phyloP scores from a whole-genome alignment of 2,888 invertebrate genomes.

The Lepidocyrtoides sp. region DNA sequence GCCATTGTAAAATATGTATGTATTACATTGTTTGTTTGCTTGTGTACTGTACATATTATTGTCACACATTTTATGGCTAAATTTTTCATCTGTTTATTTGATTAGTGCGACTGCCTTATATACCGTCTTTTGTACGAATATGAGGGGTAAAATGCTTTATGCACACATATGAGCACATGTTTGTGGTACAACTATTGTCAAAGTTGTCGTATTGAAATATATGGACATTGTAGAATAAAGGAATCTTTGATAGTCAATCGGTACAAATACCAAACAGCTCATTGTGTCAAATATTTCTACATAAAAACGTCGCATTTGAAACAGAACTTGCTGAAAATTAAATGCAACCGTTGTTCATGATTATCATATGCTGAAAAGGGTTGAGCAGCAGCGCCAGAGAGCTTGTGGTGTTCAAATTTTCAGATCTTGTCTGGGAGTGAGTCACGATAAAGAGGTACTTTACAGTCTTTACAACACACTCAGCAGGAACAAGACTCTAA shows the following conservation, averaged over 20 bases:
- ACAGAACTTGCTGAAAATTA: neutral
- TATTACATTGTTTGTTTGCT: neutral
- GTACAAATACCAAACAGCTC: constrained; percentile 49
- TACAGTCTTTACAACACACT: constrained; percentile 64
- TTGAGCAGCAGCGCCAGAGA: neutral
- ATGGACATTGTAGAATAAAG: neutral
- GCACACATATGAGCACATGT: neutral
- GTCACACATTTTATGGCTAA: constrained; percentile 38
- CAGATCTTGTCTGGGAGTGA: constrained; percentile 58
- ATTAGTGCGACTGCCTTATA: neutral
- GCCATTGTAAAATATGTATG: neutral
- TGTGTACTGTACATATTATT: neutral
- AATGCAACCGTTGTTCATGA: neutral
- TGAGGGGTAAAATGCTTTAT: neutral
- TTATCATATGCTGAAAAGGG: neutral
- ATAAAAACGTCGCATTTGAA: neutral
- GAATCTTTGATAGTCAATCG: constrained; percentile 44
- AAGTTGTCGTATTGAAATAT: constrained; percentile 12
- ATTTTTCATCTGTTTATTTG: neutral
- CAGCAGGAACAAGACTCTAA: constrained; percentile 67
- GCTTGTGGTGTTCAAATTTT: neutral
- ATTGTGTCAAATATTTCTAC: constrained; percentile 38
- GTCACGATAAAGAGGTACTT: constrained; percentile 74
- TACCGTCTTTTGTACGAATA: constrained; percentile 8
- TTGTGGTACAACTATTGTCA: constrained; percentile 14